A percentile compares a stretch with the other conserved stretches of the same genome.
Evolutionary conservation across 2,797 vertebrate genomes (phyloP).

Genomic region (Channallabes apus): DNA sequence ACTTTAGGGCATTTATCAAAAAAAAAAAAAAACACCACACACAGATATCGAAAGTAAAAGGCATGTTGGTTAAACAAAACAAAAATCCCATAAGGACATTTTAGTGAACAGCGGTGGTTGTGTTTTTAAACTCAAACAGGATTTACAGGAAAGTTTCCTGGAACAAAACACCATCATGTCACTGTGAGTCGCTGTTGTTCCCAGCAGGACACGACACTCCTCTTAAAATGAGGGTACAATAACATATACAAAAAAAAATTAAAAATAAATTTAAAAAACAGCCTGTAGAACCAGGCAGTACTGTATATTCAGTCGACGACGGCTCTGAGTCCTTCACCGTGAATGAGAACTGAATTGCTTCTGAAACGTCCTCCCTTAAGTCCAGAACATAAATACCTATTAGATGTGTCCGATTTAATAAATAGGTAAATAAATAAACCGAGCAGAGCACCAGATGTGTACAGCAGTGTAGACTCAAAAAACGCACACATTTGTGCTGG

Average conservation of each 20-base stretch:
- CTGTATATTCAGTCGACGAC: conserved; percentile 22
- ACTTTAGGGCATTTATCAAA: not conserved
- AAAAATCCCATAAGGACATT: conserved; percentile 27
- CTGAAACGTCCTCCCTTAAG: not conserved
- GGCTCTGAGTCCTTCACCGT: not conserved
- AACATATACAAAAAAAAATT: conserved; percentile 15
- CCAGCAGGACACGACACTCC: conserved; percentile 37
- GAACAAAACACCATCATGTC: conserved; percentile 12
- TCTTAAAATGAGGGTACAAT: conserved; percentile 56
- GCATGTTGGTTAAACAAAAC: not conserved
- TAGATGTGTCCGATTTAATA: conserved; percentile 43
- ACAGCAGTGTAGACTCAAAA: not conserved
- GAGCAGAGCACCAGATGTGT: not conserved
- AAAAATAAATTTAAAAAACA: not conserved
- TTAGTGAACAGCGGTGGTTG: conserved; percentile 20
- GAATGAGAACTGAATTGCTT: not conserved
- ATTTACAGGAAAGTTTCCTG: conserved; percentile 21
- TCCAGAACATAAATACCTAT: conserved; percentile 43
- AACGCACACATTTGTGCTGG: too few species aligned
- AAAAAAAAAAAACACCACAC: not conserved
- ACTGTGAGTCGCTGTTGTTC: conserved; percentile 28
- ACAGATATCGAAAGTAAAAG: conserved; percentile 37
- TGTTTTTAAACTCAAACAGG: conserved; percentile 30
- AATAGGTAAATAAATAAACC: conserved; percentile 58
- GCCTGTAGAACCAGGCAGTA: conserved; percentile 77